Conservation (phyloP, 2,888 invertebrate genomes). For the Ornithoptera priamus region DNA sequence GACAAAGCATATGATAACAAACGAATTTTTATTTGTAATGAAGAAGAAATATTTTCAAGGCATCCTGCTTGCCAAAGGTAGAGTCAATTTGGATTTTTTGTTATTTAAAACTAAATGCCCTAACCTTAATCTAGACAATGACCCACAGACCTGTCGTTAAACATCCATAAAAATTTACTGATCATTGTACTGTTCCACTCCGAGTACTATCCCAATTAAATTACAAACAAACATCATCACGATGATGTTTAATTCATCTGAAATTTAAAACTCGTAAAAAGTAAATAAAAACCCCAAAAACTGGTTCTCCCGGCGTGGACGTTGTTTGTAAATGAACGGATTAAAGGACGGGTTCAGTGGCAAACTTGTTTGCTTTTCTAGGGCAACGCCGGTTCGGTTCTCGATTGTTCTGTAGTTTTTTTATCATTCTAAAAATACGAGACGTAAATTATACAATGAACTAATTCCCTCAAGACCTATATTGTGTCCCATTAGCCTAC, state of each 20-base stretch:
- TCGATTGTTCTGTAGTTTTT: neutral
- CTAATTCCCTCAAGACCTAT: no score
- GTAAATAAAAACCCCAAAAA: constrained; percentile 3
- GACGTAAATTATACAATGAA: no score
- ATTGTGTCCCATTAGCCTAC: no score
- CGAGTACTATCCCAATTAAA: neutral
- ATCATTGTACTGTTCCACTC: neutral
- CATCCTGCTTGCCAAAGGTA: no score
- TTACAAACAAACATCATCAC: neutral
- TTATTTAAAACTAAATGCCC: no score
- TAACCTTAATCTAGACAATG: neutral
- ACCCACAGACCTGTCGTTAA: neutral
- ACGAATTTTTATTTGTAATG: no score
- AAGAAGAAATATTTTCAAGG: no score
- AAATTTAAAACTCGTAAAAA: constrained; percentile 8
- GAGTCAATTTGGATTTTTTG: no score
- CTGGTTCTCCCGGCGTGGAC: constrained; percentile 6
- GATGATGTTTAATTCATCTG: constrained; percentile 6
- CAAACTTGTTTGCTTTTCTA: constrained; percentile 15
- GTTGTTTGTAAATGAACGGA: constrained; percentile 20
- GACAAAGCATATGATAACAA: no score
- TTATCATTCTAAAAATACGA: no score
- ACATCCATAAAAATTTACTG: neutral
- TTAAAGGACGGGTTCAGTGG: constrained; percentile 8
- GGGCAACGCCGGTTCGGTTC: neutral